phyloP scores from a whole-genome alignment of 2,113 vertebrate genomes.

The Piliocolobus tephrosceles region DNA sequence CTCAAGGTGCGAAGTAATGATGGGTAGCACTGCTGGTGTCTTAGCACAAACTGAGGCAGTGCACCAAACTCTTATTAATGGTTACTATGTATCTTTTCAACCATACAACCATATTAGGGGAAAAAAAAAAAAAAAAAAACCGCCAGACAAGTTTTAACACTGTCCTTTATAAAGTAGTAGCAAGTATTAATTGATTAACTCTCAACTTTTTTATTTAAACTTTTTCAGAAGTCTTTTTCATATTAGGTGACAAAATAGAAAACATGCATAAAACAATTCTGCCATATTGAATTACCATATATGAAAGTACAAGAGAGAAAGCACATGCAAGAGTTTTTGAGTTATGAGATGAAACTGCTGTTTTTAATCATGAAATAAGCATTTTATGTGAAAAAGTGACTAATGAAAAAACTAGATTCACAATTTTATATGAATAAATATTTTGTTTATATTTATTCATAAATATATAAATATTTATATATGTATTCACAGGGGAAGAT shows the following conservation, averaged over 20 bases:
- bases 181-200: background rate
- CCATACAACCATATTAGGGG: background rate
- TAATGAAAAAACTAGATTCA: background rate
- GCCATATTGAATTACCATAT: background rate
- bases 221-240: background rate
- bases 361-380: background rate
- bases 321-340: background rate
- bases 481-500: background rate
- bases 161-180: background rate
- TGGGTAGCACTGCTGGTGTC: background rate
- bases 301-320: background rate
- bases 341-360: background rate
- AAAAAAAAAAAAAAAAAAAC: no score
- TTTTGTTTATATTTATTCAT: no score
- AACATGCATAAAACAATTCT: background rate
- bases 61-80: no score
- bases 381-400: background rate
- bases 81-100: background rate
- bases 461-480: no score
- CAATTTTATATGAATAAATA: no score
- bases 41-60: background rate
- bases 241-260: background rate
- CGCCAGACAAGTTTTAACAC: background rate
- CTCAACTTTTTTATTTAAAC: background rate
- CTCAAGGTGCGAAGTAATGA: background rate